phyloP scores from a whole-genome alignment of 2,113 vertebrate genomes.

The Hippotragus niger region DNA sequence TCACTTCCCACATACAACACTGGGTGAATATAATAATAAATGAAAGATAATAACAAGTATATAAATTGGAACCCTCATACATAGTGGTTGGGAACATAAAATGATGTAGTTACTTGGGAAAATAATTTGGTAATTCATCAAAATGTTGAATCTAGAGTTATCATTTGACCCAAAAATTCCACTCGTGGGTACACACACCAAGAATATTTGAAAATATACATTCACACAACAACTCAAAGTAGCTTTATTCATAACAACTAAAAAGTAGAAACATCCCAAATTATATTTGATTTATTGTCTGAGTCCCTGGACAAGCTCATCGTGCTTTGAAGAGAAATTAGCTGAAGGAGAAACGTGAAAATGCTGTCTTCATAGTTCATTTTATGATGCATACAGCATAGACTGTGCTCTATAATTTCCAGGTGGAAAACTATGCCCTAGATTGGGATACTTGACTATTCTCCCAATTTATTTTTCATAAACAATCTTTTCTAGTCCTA shows the following conservation, averaged over 20 bases:
- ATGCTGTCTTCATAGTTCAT: neutral
- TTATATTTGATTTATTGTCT: neutral
- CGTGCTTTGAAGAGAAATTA: neutral
- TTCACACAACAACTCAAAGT: neutral
- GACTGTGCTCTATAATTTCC: neutral
- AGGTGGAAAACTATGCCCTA: neutral
- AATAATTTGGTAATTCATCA: neutral
- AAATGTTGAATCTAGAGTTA: neutral
- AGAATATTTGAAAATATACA: neutral
- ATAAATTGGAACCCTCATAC: neutral
- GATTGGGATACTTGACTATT: neutral
- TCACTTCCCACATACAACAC: neutral
- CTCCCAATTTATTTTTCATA: neutral
- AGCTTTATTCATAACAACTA: neutral
- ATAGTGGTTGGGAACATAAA: neutral
- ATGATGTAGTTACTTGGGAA: neutral
- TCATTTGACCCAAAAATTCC: neutral
- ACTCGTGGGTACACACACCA: neutral
- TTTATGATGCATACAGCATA: neutral
- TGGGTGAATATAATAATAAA: neutral
- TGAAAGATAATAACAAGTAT: neutral
- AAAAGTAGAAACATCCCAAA: neutral
- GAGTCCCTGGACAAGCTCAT: neutral
- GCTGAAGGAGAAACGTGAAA: neutral
- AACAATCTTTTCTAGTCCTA: neutral